Evolutionary conservation across 2,888 invertebrate species (phyloP).

Genomic region (Congeria kusceri): DNA sequence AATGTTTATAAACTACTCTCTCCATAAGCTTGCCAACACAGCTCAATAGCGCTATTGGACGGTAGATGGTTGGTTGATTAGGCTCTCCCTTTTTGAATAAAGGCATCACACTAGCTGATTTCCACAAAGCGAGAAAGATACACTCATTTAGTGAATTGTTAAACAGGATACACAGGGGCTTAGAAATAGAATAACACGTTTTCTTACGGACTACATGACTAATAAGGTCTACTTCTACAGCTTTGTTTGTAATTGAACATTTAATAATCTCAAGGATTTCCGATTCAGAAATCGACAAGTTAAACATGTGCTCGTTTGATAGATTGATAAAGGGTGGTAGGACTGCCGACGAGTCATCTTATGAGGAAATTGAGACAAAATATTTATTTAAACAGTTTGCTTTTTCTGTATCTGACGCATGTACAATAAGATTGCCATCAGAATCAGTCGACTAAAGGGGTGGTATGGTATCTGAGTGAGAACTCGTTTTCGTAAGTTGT

Average conservation of each 20-base stretch:
- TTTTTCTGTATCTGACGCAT: not conserved
- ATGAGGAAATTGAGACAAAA: not conserved
- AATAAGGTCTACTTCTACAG: not conserved
- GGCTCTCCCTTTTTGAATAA: conserved; percentile 4
- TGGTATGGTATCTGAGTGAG: too few relatives aligned
- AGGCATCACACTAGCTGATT: not conserved
- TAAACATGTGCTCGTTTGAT: not conserved
- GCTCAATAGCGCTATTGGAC: not conserved
- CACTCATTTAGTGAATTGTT: conserved; percentile 1
- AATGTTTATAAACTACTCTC: not conserved
- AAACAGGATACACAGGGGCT: not conserved
- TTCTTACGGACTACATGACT: not conserved
- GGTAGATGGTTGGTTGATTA: not conserved
- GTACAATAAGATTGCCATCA: not conserved
- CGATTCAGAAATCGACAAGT: not conserved
- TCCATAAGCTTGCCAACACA: not conserved
- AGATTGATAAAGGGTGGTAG: not conserved
- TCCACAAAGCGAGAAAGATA: not conserved
- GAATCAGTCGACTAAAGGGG: too few relatives aligned
- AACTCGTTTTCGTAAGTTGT: too few relatives aligned
- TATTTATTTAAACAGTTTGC: conserved; percentile 4
- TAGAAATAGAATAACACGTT: not conserved
- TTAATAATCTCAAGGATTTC: not conserved
- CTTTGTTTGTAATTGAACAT: not conserved
- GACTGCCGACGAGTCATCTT: not conserved